Base-by-base conservation (phyloP, 2,797 vertebrate species). In the Luscinia megarhynchos region DNA sequence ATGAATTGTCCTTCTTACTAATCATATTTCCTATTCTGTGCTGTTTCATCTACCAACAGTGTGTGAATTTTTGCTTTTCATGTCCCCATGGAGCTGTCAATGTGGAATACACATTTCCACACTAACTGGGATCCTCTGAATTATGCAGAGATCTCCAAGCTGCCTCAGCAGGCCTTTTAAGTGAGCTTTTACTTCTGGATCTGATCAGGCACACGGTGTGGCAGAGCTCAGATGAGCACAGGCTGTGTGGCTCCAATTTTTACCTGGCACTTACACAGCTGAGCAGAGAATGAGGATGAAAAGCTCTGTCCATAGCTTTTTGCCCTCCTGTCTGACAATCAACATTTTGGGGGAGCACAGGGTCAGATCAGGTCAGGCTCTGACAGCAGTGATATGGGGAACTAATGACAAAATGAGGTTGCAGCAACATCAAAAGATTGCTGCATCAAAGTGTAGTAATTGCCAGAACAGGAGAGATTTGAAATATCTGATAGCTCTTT, bases 341-440 rank as follows among this genome's bases (percentile, higher is more conserved):
- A 1, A 4, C 0, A 2, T 78, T 75, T 11, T 75, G 6, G n/a
- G 27, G 51, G 26, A 92, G 8, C 29, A 15, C 0, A 2, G 36
- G 85, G 82, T 95, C 64, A 66, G 36, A 63, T 79, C 62, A 93
- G 93, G 92, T 87, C 91, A 95, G 45, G 46, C 22, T 75, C 27
- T 54, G 58, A 40, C 43, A 66, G 55, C 50, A 89, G 21, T 57
- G 30, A 41, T 82, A 63, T 0, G 2, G 41, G 26, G 69, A 94
- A 86, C 90, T 77, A 93, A 82, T 90, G 68, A 54, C 73, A 81
- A 94, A 86, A 89, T 64, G 41, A 85, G 34, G 84, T 84, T 92
- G 76, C 40, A 72, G 79, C 67, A 90, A 95, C 93, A 83, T 97
- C 96, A 97, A 96, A 97, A 92, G 93, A 93, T 90, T 57, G 63